Conservation (phyloP, 2,113 vertebrate genomes). For the Oplegnathus fasciatus region DNA sequence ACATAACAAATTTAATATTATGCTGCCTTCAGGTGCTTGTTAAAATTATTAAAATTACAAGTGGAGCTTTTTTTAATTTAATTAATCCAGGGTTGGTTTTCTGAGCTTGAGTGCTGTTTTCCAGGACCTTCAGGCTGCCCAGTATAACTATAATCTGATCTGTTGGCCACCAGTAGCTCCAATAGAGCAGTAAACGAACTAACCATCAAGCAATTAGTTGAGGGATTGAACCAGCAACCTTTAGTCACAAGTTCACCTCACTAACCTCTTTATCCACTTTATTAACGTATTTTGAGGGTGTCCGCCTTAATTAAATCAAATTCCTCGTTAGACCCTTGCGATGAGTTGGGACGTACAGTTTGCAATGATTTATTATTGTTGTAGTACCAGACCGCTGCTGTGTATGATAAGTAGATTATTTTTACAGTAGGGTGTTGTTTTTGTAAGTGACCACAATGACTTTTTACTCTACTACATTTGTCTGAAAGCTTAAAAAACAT, state of each 20-base stretch:
- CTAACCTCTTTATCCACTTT: neutral
- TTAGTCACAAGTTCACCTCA: neutral
- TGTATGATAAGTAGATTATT: too few relatives aligned
- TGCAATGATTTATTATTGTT: too few relatives aligned
- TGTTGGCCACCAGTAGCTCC: neutral
- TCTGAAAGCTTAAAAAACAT: too few relatives aligned
- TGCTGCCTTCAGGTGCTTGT: constrained; percentile 3
- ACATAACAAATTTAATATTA: neutral
- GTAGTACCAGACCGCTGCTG: too few relatives aligned
- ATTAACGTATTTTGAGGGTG: neutral
- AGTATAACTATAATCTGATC: neutral
- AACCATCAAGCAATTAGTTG: too few relatives aligned
- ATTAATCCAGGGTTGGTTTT: neutral
- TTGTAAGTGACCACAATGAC: too few relatives aligned
- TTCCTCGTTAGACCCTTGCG: too few relatives aligned
- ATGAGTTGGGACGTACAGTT: too few relatives aligned
- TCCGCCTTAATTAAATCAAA: neutral
- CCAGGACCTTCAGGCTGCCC: neutral
- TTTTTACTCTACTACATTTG: too few relatives aligned
- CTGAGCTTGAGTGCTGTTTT: neutral
- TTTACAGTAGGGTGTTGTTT: too few relatives aligned
- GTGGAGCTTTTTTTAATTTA: neutral
- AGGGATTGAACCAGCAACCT: too few relatives aligned
- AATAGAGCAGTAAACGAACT: too few relatives aligned
- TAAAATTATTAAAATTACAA: neutral